Base-by-base conservation (phyloP, 2,888 invertebrate genomes). In the Baccha elongata region DNA sequence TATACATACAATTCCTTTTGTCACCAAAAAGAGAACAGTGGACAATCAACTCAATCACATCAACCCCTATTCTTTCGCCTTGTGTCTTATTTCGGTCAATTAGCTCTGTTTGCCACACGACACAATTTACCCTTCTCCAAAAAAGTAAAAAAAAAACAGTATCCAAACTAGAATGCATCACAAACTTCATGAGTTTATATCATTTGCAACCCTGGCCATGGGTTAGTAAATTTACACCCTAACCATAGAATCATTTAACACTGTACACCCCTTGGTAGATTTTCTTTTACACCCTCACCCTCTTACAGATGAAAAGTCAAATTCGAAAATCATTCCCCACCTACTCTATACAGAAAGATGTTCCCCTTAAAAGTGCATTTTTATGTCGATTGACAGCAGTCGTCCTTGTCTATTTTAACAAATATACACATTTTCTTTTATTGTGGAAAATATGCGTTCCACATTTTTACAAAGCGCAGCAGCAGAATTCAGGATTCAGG, bases 401-500 rank as follows among this genome's bases (percentile, higher is more conserved):
- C 62, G 69, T 84, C 80, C 80, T 80, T 84, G 62, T 84, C 75
- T 80, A 26, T 13, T 48, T 35, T 17, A 6, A 32, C 15, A 42
- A 35, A 23, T 55, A 44, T 55, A 71, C 65, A 73, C 68, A 62
- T 64, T 44, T 58, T 48, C 11, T 65, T 50, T 67, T 65, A 15
- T 53, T 40, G 58, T 40, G 44, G 44, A 44, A 13, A 44, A 15
- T 17, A 26, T 73, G 26, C 68, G 78, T 83, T 83, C 83, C 83
- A 83, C 83, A 83, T 52, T 68, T 68, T 44, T 46, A 60, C 53
- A 84, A 69, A 84, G 84, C 84, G 84, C 84, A 84, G 84, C 79
- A 84, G 78, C 84, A 84, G 73, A 42, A 78, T 65, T 79, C 78
- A 84, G 73, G 48, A 78, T 65, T 79, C 78, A 84, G 73, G 84